These are phyloP conservation scores for Orchesellides sinensis DNA, from an alignment of 2,888 invertebrate species.

Conservation along the genomic window DNA sequence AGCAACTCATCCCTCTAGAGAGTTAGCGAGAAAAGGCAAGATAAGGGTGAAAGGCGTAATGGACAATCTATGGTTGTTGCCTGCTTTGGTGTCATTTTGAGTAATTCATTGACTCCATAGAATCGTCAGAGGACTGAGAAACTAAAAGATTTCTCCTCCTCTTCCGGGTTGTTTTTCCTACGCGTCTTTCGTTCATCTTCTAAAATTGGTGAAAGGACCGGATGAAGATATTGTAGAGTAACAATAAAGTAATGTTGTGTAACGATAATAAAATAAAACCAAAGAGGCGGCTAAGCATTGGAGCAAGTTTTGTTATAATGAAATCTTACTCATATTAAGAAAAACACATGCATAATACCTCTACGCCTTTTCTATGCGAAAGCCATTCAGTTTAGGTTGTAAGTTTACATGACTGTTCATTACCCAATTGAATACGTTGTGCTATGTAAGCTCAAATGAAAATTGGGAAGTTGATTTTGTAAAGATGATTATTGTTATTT, in stretches of 20 bases:
- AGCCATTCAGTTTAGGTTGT: background rate
- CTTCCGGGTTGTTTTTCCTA: constrained; percentile 52
- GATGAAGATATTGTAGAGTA: constrained; percentile 55
- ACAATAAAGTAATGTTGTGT: constrained; percentile 29
- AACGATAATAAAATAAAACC: constrained; percentile 37
- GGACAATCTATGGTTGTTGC: constrained; percentile 63
- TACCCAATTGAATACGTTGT: too few relatives aligned
- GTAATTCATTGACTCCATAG: constrained; percentile 64
- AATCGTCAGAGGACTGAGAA: constrained; percentile 41
- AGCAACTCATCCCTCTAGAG: constrained; percentile 37
- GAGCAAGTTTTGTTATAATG: constrained; percentile 8
- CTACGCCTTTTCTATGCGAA: background rate
- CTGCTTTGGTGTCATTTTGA: constrained; percentile 63
- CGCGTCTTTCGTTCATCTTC: constrained; percentile 29
- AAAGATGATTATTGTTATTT: too few relatives aligned
- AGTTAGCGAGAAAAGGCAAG: constrained; percentile 34
- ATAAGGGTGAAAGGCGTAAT: constrained; percentile 58
- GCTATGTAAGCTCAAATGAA: too few relatives aligned
- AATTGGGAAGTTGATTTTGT: too few relatives aligned
- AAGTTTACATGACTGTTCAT: too few relatives aligned
- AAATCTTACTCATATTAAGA: constrained; percentile 34
- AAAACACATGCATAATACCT: background rate
- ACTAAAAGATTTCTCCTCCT: constrained; percentile 52
- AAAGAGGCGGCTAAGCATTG: constrained; percentile 41
- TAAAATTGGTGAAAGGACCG: constrained; percentile 48